These are phyloP conservation scores for Microctonus aethiopoides DNA, from an alignment of 2,888 invertebrate species.

Conservation along the genomic window DNA sequence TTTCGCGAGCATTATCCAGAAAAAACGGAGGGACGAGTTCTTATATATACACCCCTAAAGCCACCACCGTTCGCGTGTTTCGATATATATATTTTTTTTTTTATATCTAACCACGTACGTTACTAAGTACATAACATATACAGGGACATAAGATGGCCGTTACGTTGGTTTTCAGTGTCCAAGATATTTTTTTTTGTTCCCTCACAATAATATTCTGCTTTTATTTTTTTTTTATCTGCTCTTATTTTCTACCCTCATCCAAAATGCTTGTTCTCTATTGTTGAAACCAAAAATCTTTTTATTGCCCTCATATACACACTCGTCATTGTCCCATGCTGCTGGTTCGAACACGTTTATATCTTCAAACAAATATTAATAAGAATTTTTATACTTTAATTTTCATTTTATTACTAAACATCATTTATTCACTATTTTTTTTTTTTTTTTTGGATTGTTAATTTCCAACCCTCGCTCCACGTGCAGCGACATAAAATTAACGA, in stretches of 20 bases:
- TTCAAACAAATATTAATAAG: background rate
- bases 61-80: background rate
- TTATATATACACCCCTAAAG: background rate
- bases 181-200: background rate
- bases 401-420: background rate
- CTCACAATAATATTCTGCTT: background rate
- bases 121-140: background rate
- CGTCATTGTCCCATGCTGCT: background rate
- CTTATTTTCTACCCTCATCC: background rate
- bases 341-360: background rate
- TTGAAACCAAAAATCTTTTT: constrained; percentile 31
- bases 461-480: constrained; percentile 39
- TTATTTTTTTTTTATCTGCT: background rate
- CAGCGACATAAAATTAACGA: background rate
- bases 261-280: background rate
- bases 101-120: background rate
- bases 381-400: background rate
- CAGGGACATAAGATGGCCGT: background rate
- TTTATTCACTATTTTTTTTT: background rate
- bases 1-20: constrained; percentile 58
- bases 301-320: constrained; percentile 16
- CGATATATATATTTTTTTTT: background rate
- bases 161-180: background rate
- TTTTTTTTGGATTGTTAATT: constrained; percentile 23
- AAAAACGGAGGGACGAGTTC: constrained; percentile 34